phyloP scores from a whole-genome alignment of 2,888 invertebrate genomes.

The Eilema griseolum region DNA sequence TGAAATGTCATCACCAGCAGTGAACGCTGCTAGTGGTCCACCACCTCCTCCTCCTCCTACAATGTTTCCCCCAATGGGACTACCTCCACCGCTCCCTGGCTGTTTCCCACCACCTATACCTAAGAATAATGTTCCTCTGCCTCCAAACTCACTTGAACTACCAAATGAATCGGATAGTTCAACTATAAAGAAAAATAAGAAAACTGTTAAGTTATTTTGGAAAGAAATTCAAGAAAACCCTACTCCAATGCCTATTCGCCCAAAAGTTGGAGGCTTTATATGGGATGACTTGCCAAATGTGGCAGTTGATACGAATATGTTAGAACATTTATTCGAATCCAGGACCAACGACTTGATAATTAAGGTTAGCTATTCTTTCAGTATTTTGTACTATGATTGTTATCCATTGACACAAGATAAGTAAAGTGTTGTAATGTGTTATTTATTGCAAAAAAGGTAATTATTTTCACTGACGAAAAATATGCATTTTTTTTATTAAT shows the following conservation, averaged over 20 bases:
- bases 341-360: constrained; percentile 97
- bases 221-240: constrained; percentile 95
- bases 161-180: constrained; percentile 80
- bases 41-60: constrained; percentile 94
- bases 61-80: constrained; percentile 83
- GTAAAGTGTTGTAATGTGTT: no score
- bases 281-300: constrained; percentile 97
- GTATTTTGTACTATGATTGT: background rate
- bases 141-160: constrained; percentile 70
- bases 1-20: constrained; percentile 90
- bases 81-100: constrained; percentile 84
- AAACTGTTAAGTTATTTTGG: constrained; percentile 99
- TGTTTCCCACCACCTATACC: constrained; percentile 77
- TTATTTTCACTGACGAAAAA: background rate
- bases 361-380: constrained; percentile 86
- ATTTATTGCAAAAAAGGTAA: no score
- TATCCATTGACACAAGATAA: no score
- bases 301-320: constrained; percentile 95
- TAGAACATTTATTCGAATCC: constrained; percentile 99
- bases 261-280: constrained; percentile 91
- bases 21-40: constrained; percentile 89
- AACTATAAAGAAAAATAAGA: constrained; percentile 94
- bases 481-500: no score
- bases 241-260: constrained; percentile 75
- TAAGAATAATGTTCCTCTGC: constrained; percentile 72